Percentiles rank a stretch among this genome's conserved stretches.
Conservation (phyloP, 2,113 vertebrate species). For the Delphinus delphis region DNA sequence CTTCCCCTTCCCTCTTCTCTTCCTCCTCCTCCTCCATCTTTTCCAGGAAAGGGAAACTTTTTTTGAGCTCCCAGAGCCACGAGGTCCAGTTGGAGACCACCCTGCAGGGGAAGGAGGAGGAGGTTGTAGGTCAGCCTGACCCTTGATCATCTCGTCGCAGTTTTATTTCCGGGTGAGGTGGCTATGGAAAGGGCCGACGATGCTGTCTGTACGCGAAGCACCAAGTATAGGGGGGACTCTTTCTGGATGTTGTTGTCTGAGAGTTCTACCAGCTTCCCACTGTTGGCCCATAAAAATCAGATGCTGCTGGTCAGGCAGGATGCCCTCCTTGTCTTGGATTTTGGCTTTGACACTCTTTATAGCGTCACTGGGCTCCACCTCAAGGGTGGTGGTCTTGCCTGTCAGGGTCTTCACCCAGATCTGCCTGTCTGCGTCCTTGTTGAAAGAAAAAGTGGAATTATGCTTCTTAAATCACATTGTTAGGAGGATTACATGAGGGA, state of each 20-base stretch:
- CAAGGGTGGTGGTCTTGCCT: background rate
- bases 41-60: background rate
- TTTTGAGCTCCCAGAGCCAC: background rate
- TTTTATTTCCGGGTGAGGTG: background rate
- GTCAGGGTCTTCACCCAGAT: background rate
- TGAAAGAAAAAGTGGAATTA: background rate
- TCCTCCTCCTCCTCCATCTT: background rate
- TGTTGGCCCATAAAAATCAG: background rate
- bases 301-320: background rate
- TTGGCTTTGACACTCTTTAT: background rate
- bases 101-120: background rate
- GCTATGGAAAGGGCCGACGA: background rate
- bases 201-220: background rate
- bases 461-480: background rate
- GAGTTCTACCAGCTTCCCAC: background rate
- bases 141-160: background rate
- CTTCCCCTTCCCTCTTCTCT: background rate
- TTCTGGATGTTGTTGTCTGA: background rate
- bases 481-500: background rate
- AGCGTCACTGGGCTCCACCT: background rate
- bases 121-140: background rate
- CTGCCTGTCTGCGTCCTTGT: background rate
- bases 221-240: background rate
- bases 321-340: background rate
- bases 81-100: background rate